Evolutionary conservation across 2,888 invertebrate species (phyloP), one percentile per base, ranked within the genome.

Genomic region (Augiades crinisus): DNA sequence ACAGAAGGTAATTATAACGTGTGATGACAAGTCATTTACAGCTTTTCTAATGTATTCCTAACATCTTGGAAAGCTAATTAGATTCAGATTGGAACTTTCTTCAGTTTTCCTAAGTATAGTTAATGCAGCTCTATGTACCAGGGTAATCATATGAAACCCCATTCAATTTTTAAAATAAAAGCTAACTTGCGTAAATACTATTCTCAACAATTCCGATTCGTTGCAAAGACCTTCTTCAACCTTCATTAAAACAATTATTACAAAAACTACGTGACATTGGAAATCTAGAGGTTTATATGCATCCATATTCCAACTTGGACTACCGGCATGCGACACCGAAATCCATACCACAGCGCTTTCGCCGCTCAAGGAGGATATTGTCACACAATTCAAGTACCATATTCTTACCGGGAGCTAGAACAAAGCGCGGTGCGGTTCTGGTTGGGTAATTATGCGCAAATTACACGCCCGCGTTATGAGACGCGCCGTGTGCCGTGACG

Each of bases 1-100:
- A 2, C 0, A n/a, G 4, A 16, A 34, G n/a, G 7, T 34, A 16
- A 14, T 33, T 46, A 52, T 24, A 38, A 34, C 17, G 12, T n/a
- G 17, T 17, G 21, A 44, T 27, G 30, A 22, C 34, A 21, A 6
- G 40, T 47, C 44, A 17, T 14, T 38, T 51, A 47, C 51, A 24
- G 43, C 33, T 47, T 58, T 54, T 54, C 51, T 58, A 54, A 58
- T 52, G 43, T 40, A 55, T 47, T 50, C 43, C 38, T 46, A 37
- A 21, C 30, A 33, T 24, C 44, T 33, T 38, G 44, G 51, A 55
- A 55, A 44, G 55, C 36, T 47, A 51, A 44, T 34, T 43, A 5
- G 30, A 21, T 34, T 38, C 13, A 2, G 34, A n/a, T 17, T 8
- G 34, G 17, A 27, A 27, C 8, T 27, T 27, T 27, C 27, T 10